A percentile compares a stretch with the other conserved stretches of the same genome.
These are phyloP conservation scores for Dendronephthya gigantea DNA, from an alignment of 64 coral and sea anemone species.

Conservation along the genomic window DNA sequence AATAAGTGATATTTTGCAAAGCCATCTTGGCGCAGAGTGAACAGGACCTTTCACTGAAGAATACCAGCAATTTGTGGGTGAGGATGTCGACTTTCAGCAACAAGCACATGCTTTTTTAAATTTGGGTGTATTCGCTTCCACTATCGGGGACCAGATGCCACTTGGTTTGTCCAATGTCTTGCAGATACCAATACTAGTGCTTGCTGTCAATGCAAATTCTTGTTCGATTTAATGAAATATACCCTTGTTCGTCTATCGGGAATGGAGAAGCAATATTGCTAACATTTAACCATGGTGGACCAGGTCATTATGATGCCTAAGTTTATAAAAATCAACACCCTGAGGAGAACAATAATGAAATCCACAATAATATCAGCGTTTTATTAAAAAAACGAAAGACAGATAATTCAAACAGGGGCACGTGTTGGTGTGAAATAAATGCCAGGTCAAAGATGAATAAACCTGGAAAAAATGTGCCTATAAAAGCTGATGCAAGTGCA, in stretches of 20 bases:
- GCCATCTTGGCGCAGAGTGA: background rate
- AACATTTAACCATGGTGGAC: background rate
- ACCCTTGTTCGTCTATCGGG: background rate
- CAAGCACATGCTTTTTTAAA: background rate
- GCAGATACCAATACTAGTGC: background rate
- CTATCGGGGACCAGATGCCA: background rate
- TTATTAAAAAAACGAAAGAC: background rate
- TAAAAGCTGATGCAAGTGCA: background rate
- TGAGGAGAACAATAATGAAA: background rate
- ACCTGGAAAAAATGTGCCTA: background rate
- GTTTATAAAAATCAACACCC: background rate
- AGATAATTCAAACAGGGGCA: background rate
- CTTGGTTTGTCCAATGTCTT: background rate
- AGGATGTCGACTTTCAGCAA: background rate
- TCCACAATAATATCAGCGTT: background rate
- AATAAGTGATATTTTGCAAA: background rate
- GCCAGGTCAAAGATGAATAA: background rate
- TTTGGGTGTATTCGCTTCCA: background rate
- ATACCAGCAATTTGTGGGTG: background rate
- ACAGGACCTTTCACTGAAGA: background rate
- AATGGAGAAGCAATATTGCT: conserved; percentile 7
- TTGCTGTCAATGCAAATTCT: background rate
- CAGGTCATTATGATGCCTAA: background rate
- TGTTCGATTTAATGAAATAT: background rate
- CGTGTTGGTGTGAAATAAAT: background rate